Evolutionary conservation across 2,888 invertebrate genomes (phyloP), one percentile per base, ranked within the genome.

Genomic region (Drosophila fungiperda): DNA sequence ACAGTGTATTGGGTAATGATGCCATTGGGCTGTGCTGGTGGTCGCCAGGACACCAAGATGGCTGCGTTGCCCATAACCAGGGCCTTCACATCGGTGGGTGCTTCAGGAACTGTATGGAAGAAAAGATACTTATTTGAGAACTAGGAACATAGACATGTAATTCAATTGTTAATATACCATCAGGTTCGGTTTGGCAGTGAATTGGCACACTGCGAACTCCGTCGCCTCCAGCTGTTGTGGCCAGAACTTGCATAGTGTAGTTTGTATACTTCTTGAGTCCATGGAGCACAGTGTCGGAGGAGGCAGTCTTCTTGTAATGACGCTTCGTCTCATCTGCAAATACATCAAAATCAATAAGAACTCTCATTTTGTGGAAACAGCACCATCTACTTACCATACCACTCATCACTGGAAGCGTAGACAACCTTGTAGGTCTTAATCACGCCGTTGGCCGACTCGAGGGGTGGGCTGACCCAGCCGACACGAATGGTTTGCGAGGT

Each of bases 381-480:
- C 1, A 1, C 1, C 17, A 20, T 4, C 29, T 92, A 95, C 96
- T 95, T 94, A 97, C 97, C 98, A 94, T 97, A 97, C 98, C 98
- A 98, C 76, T 96, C 96, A 78, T 97, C 97, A 83, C 97, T 97
- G 49, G 98, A 97, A 82, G 98, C 97, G 91, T 98, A 98, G 68
- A 98, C 95, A 68, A 98, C 97, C 93, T 98, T 98, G 94, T 99
- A 99, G 17, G 98, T 98, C 92, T 98, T 98, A 90, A 99, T 98
- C 48, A 98, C 96, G 79, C 99, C 99, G 92, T 99, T 98, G 52
- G 98, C 98, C 40, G 98, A 96, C 73, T 96, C 96, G 3, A 98
- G 94, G 45, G 98, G 98, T 1, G 99, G 99, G 0, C 98, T 98
- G 0, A 97, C 96, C 99, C 99, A 99, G 29, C 97, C 97, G 4